Percentiles rank a stretch among this genome's conserved stretches.
Conservation (phyloP, 2,113 vertebrate species). For the Pteropus alecto region DNA sequence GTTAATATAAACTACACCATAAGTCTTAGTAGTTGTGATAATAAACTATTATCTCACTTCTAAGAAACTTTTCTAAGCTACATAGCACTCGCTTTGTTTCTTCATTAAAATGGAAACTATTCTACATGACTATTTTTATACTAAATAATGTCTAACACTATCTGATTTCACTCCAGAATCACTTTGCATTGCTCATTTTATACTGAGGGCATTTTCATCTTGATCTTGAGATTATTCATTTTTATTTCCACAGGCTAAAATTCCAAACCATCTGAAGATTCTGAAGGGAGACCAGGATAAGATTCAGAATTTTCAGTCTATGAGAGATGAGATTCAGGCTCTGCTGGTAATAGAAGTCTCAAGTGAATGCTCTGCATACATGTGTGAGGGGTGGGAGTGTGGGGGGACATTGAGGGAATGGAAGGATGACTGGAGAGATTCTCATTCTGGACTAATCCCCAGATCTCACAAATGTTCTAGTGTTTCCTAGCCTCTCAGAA, state of each 20-base stretch:
- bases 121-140: not conserved
- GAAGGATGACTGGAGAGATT: not conserved
- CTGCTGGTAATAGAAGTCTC: constrained; percentile 13
- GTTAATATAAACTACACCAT: not conserved
- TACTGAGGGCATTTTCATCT: not conserved
- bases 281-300: constrained; percentile 59
- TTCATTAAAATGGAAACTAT: not conserved
- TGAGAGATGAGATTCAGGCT: not conserved
- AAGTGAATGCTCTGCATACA: not conserved
- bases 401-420: no score
- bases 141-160: not conserved
- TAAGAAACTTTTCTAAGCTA: not conserved
- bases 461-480: not conserved
- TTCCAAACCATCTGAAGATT: constrained; percentile 44
- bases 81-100: not conserved
- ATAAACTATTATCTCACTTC: not conserved
- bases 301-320: constrained; percentile 35
- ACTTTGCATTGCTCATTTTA: not conserved
- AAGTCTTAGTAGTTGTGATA: not conserved
- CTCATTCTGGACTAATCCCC: not conserved
- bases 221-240: not conserved
- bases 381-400: no score
- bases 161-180: not conserved
- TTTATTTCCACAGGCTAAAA: constrained; percentile 12
- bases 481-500: not conserved